phyloP scores from a whole-genome alignment of 2,888 invertebrate species.

The Stenoptilia bipunctidactyla region DNA sequence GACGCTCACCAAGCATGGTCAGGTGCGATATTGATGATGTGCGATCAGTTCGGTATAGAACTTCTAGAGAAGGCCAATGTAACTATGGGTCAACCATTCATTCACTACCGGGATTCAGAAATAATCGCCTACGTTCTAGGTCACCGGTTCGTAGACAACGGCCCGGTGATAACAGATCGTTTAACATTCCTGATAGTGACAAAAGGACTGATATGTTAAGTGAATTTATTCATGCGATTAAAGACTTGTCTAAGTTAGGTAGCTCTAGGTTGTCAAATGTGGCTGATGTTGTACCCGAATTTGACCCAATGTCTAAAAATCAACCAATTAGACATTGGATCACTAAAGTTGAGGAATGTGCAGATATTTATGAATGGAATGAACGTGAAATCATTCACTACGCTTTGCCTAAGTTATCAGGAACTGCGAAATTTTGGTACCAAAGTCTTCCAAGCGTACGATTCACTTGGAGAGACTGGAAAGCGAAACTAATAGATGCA shows the following conservation, averaged over 20 bases:
- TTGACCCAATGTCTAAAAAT: slow-evolving; percentile 10
- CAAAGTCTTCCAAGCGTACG: slow-evolving; percentile 10
- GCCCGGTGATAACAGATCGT: too few species aligned
- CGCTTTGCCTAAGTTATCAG: slow-evolving; percentile 10
- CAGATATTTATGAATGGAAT: slow-evolving; percentile 8
- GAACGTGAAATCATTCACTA: slow-evolving; percentile 10
- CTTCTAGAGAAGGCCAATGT: too few species aligned
- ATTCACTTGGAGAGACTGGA: slow-evolving; percentile 14
- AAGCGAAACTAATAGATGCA: slow-evolving; percentile 12
- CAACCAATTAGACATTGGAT: slow-evolving; percentile 10
- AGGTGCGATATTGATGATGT: too few species aligned
- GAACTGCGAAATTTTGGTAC: slow-evolving; percentile 15
- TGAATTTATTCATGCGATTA: neutral
- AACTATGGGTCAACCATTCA: too few species aligned
- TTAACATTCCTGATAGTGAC: too few species aligned
- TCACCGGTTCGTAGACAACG: too few species aligned
- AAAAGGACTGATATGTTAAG: neutral
- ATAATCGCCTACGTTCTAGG: too few species aligned
- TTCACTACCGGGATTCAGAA: too few species aligned
- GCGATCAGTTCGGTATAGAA: too few species aligned
- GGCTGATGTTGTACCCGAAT: slow-evolving; percentile 12
- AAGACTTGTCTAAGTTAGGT: neutral
- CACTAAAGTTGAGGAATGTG: slow-evolving; percentile 11
- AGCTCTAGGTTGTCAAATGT: neutral
- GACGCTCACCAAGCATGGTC: too few species aligned